These are phyloP conservation scores for Anseranas semipalmata DNA, from an alignment of 2,113 vertebrate genomes.

Conservation along the genomic window DNA sequence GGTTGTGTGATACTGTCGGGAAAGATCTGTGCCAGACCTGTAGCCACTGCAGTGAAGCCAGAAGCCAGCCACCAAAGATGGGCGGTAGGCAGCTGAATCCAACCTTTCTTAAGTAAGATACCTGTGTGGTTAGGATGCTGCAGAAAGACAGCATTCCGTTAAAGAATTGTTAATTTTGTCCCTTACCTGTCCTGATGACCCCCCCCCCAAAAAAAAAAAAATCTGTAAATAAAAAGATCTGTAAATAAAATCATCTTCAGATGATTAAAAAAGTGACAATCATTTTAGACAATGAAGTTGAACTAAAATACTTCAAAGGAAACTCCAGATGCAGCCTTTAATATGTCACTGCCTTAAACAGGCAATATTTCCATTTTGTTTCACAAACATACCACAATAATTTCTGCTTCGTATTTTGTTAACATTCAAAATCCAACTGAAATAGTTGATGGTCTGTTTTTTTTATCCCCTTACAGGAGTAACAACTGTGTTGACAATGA, in stretches of 20 bases:
- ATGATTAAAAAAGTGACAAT: background rate
- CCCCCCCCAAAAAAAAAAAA: background rate
- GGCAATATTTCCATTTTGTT: background rate
- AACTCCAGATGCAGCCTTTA: background rate
- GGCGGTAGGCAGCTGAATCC: background rate
- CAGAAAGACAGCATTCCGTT: background rate
- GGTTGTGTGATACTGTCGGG: background rate
- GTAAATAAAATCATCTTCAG: background rate
- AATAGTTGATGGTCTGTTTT: background rate
- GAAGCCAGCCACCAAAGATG: background rate
- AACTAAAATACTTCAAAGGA: background rate
- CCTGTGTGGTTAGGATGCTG: background rate
- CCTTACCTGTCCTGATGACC: background rate
- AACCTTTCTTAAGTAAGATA: background rate
- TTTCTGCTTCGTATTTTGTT: background rate
- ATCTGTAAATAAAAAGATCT: background rate
- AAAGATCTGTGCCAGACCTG: background rate
- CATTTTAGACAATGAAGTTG: background rate
- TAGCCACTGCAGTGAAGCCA: background rate
- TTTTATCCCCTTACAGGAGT: constrained; percentile 82
- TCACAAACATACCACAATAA: background rate
- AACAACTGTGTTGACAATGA: constrained; percentile 97
- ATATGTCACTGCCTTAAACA: background rate
- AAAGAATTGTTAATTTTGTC: background rate
- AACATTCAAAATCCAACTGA: background rate